Percentiles rank a stretch among this genome's conserved stretches.
Evolutionary conservation across 1,140 invertebrate species (phyloP).

Genomic region (Lordiphosa mommai): DNA sequence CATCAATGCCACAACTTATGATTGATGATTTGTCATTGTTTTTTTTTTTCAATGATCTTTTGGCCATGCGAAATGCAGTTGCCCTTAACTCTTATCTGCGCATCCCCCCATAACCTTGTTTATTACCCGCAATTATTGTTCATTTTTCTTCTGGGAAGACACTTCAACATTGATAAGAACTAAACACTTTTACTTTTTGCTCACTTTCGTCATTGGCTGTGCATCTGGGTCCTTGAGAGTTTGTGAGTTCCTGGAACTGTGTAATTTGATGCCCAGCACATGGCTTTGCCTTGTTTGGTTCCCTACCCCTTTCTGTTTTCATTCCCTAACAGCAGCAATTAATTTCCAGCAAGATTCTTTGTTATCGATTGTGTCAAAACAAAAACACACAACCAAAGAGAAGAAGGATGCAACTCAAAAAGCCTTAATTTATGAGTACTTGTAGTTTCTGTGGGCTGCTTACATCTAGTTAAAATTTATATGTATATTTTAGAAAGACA

Average conservation of each 20-base stretch:
- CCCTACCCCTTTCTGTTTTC: constrained; percentile 9
- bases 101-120: background rate
- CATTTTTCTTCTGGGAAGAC: background rate
- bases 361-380: constrained; percentile 67
- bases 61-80: background rate
- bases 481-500: background rate
- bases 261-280: constrained; percentile 1
- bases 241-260: constrained; percentile 22
- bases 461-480: background rate
- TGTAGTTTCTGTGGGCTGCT: constrained; percentile 15
- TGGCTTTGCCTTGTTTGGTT: constrained; percentile 20
- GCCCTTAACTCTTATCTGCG: background rate
- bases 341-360: constrained; percentile 49
- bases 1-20: too few relatives aligned
- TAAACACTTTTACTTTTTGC: constrained; percentile 11
- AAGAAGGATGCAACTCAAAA: constrained; percentile 11
- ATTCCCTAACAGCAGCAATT: constrained; percentile 30
- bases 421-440: constrained; percentile 47
- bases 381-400: constrained; percentile 18
- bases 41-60: background rate
- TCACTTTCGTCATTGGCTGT: constrained; percentile 1
- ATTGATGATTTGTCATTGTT: too few relatives aligned
- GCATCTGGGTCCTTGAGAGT: constrained; percentile 2
- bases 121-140: background rate
- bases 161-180: constrained; percentile 10